These are phyloP conservation scores for Tinamus major DNA, from an alignment of 2,797 vertebrate species.

Conservation along the genomic window DNA sequence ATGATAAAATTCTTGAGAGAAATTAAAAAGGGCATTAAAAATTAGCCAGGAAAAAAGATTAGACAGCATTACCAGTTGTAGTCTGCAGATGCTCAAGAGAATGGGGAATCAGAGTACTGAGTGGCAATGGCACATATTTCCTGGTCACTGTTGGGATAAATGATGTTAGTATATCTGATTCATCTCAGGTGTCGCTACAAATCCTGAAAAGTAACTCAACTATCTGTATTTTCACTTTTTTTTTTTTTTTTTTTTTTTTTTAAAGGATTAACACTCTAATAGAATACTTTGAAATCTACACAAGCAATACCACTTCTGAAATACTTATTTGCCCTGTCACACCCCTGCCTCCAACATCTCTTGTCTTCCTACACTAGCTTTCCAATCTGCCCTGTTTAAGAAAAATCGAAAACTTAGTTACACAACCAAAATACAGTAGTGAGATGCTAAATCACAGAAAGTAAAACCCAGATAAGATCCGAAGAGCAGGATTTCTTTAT, in stretches of 20 bases:
- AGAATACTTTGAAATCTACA: background rate
- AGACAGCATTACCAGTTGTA: slow-evolving; percentile 78
- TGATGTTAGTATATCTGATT: slow-evolving; percentile 11
- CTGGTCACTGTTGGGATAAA: slow-evolving; percentile 79
- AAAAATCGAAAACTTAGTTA: background rate
- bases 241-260: no score
- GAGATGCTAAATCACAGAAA: background rate
- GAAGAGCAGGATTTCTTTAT: background rate
- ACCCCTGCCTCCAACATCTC: background rate
- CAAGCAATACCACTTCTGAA: background rate
- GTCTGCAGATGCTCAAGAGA: slow-evolving; percentile 75
- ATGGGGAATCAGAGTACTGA: slow-evolving; percentile 77
- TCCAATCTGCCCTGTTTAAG: background rate
- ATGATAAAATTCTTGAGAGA: slow-evolving; percentile 42
- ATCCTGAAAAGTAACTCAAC: background rate
- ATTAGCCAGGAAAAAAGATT: slow-evolving; percentile 55
- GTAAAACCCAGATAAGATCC: background rate
- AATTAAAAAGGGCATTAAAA: slow-evolving; percentile 1
- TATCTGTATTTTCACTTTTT: no score
- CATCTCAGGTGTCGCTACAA: background rate
- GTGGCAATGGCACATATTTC: slow-evolving; percentile 68
- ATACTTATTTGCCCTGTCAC: background rate
- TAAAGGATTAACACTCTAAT: background rate
- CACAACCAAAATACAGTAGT: background rate
- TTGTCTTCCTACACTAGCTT: background rate